Evolutionary conservation across 2,113 vertebrate species (phyloP), one percentile per base, ranked within the genome.

Genomic region (Pollimyrus isidori): DNA sequence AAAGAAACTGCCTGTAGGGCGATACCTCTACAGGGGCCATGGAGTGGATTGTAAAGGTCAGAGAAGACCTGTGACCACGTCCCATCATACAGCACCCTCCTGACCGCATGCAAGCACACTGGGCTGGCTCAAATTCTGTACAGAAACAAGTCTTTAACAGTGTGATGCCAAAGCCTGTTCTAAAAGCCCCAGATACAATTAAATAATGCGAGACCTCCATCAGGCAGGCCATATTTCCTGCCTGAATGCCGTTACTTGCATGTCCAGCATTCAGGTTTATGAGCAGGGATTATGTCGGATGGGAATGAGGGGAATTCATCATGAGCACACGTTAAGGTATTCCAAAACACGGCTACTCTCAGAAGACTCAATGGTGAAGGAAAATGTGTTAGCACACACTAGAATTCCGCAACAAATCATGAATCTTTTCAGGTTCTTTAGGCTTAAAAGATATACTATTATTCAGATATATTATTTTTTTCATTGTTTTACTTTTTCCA

Each of bases 401-500:
- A 39, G 86, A 30, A 39, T 62, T 62, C 86, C 2, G 39, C 30
- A 58, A 58, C n/a, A 65, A 87, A 62, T 87, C 86, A 45, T 30
- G 1, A 39, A 23, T 87, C 35, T 42, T 62, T 4, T 87, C 46
- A 46, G 21, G 10, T 19, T 58, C 7, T n/a, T 87, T 58, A 35
- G 17, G 1, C 50, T 50, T 26, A 87, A 11, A 49, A 53, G 85
- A 53, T 39, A 87, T 15, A 48, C 82, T 11, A 19, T 84, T 84
- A 42, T 84, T 87, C n/a, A 30, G 4, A 52, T 62, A 45, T 26
- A 21, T 39, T 26, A 7, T 13, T n/a, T 42, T 87, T 87, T 62
- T 58, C 4, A 86, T 53, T 87, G 52, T 87, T 87, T 87, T 26
- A 62, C 48, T 87, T 87, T 56, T 87, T 56, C 48, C 50, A 39